Base-by-base conservation (phyloP, 2,113 vertebrate species). In the Fukomys damarensis region DNA sequence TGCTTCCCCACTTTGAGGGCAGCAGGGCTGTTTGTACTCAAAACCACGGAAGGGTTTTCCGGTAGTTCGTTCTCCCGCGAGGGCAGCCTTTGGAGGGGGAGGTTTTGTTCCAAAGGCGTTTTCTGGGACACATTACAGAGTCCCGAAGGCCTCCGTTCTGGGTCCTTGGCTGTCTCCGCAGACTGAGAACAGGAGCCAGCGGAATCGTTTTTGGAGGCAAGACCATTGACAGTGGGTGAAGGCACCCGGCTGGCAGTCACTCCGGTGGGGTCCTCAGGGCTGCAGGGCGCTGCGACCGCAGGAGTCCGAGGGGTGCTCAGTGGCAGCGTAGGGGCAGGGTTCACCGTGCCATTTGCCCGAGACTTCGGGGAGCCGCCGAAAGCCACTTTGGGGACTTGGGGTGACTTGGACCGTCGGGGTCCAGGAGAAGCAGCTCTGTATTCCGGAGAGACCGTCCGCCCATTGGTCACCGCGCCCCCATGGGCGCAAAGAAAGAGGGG, bases 1-100 rank as follows among this genome's bases (percentile, higher is more conserved):
- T 99, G 99, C 79, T 98, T 99, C 74, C 99, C 99, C 98, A 99
- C 98, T 93, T 99, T 99, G 70, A 98, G 98, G 0, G 99, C 99
- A 0, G 98, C 99, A 0, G 98, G 98, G 94, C 99, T 99, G 97
- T 99, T 43, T 5, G 99, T 99, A 97, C 99, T 99, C 95, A 99
- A 97, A 59, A 99, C 96, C 20, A 99, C 96, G 0, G 98, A 54
- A 1, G 98, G 96, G 12, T 76, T 79, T 20, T 99, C 98, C 2
- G 30, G 8, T 58, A 89, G 83, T 77, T 89, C 97, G 2, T 70
- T 98, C 98, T 35, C 98, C 72, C 54, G 95, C 2, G 98, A 98
- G 32, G 98, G 89, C 65, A 98, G 97, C 68, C 98, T 91, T 58
- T 88, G 97, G 20, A 97, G 93, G 0, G 91, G 8, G 2, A 72